Evolutionary conservation across 2,113 vertebrate species (phyloP).

Genomic region (Nothobranchius kuhntae): DNA sequence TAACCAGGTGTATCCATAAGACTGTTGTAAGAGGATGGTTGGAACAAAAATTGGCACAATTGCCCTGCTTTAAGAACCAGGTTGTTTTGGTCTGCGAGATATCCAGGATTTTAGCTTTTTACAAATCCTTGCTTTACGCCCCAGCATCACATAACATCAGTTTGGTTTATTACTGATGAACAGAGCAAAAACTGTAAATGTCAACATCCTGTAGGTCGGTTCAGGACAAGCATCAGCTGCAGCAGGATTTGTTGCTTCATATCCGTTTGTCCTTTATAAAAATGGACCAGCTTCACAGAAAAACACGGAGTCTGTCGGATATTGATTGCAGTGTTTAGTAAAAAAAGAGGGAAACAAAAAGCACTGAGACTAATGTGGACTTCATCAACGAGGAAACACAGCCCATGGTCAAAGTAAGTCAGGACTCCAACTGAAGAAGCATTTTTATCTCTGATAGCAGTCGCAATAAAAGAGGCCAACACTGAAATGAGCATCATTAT

Average conservation of each 20-base stretch:
- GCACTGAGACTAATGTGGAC: conserved; percentile 20
- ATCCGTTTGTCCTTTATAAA: conserved; percentile 19
- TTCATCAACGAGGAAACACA: conserved; percentile 25
- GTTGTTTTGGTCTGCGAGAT: no score
- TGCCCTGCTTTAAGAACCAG: no score
- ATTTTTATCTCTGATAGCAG: no score
- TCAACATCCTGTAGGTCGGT: not conserved
- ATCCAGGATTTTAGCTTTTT: no score
- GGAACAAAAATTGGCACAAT: no score
- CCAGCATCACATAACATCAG: not conserved
- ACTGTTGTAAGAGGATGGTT: no score
- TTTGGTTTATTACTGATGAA: not conserved
- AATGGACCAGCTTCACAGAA: no score
- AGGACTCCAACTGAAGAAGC: conserved; percentile 6
- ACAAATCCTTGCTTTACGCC: not conserved
- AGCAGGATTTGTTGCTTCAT: not conserved
- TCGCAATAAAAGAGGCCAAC: no score
- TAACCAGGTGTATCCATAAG: no score
- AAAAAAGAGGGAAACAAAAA: conserved; percentile 19
- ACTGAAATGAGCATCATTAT: no score
- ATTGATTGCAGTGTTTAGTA: conserved; percentile 14
- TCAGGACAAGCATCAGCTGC: not conserved
- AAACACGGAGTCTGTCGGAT: conserved; percentile 25
- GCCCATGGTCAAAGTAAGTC: conserved; percentile 40
- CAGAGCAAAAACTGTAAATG: not conserved